Conservation (phyloP, 2,113 vertebrate species). For the Marcusenius ussheri region DNA sequence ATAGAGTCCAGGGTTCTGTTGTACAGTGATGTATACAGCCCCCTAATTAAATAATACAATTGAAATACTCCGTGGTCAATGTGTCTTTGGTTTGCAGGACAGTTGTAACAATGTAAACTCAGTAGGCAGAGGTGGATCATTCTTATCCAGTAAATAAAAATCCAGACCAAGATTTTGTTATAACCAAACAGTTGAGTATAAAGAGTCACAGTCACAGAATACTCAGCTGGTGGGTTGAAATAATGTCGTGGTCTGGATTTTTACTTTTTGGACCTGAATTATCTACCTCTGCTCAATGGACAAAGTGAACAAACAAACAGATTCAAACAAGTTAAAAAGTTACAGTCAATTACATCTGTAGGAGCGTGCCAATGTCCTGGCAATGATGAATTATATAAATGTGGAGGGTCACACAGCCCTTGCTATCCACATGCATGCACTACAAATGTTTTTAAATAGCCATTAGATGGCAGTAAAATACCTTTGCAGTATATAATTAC, state of each 20-base stretch:
- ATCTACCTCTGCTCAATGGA: background rate
- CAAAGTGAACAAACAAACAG: background rate
- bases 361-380: background rate
- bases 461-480: constrained; percentile 24
- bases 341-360: background rate
- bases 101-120: background rate
- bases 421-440: background rate
- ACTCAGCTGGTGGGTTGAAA: background rate
- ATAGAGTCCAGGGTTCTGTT: background rate
- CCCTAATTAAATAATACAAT: background rate
- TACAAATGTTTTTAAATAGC: background rate
- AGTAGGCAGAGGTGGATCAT: background rate
- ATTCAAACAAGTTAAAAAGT: background rate
- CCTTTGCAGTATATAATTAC: background rate
- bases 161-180: background rate
- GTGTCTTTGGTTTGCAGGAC: background rate
- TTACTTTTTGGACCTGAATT: background rate
- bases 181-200: background rate
- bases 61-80: background rate
- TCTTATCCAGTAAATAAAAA: background rate
- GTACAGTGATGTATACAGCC: background rate
- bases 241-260: background rate
- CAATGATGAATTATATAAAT: background rate
- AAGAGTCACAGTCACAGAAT: background rate
- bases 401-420: background rate